Evolutionary conservation across 2,113 vertebrate species (phyloP).

Genomic region (Aramus guarauna): DNA sequence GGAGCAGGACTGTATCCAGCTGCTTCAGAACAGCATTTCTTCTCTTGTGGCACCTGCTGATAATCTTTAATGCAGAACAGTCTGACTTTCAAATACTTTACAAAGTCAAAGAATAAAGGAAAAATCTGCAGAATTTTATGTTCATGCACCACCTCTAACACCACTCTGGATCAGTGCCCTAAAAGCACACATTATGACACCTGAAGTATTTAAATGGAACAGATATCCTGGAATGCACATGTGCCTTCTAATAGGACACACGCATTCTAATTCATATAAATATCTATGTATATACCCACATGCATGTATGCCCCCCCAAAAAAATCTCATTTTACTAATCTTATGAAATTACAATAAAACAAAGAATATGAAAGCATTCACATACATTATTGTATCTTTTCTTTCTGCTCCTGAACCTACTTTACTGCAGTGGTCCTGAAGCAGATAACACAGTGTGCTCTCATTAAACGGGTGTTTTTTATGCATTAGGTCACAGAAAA

Average conservation of each 20-base stretch:
- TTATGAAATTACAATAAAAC: neutral
- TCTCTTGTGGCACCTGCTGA: neutral
- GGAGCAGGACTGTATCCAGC: neutral
- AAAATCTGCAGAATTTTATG: neutral
- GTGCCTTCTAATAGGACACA: neutral
- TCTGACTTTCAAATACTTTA: neutral
- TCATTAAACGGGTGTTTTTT: neutral
- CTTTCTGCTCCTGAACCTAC: neutral
- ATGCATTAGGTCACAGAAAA: neutral
- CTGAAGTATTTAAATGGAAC: neutral
- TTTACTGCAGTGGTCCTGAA: neutral
- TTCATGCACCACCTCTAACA: neutral
- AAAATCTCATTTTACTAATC: neutral
- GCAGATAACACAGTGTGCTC: neutral
- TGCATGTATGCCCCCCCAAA: fast-evolving
- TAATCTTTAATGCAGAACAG: neutral
- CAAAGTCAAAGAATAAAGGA: neutral
- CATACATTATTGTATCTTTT: neutral
- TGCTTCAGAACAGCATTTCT: neutral
- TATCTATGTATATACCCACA: neutral
- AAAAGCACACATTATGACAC: neutral
- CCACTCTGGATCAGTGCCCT: neutral
- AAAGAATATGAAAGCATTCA: neutral
- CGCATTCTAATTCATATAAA: neutral
- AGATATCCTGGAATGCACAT: neutral